Percentiles rank a stretch among this genome's conserved stretches.
Evolutionary conservation across 2,797 vertebrate genomes (phyloP).

Genomic region (Orientallactaga sibirica): DNA sequence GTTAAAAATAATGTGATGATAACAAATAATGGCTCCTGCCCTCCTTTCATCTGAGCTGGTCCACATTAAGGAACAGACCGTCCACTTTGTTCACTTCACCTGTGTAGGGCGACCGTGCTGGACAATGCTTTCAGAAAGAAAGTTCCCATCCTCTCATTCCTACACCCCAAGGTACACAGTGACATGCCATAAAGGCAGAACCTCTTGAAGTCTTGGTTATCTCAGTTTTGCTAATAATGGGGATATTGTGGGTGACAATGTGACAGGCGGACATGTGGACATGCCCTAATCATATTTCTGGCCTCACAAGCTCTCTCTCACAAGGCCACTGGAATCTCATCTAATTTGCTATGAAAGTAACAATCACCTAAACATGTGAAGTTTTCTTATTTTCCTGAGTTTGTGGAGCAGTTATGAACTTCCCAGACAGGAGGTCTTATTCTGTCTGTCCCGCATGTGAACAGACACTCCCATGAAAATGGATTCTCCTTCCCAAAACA

Average conservation of each 20-base stretch:
- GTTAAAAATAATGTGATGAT: not conserved
- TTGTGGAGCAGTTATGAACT: not conserved
- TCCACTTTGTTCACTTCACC: not conserved
- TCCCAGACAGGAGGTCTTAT: not conserved
- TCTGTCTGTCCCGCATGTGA: not conserved
- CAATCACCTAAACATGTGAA: not conserved
- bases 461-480: not conserved
- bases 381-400: not conserved
- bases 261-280: not conserved
- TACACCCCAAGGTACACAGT: not conserved
- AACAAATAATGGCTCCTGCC: not conserved
- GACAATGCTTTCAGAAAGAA: not conserved
- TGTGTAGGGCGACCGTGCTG: not conserved
- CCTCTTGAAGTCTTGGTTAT: not conserved
- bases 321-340: not conserved
- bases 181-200: not conserved
- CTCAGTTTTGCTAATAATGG: not conserved
- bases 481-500: not conserved
- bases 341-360: not conserved
- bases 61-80: not conserved
- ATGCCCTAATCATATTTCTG: not conserved
- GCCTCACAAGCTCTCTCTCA: not conserved
- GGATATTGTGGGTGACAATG: not conserved
- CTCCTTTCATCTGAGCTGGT: not conserved
- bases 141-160: not conserved